These are phyloP conservation scores for Conopomorpha cramerella DNA, from an alignment of 1,140 invertebrate species.

Conservation along the genomic window DNA sequence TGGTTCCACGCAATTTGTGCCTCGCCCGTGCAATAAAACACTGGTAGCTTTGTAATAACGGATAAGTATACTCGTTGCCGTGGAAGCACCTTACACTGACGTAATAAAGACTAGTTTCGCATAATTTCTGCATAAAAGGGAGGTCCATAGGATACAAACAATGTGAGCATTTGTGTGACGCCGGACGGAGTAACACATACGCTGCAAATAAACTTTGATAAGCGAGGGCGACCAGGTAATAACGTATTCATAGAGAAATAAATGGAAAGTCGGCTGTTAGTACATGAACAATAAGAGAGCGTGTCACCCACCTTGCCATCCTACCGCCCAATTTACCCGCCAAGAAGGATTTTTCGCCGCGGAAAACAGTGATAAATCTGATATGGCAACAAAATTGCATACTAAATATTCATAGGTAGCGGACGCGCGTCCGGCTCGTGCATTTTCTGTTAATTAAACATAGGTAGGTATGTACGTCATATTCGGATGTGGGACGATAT, in stretches of 20 bases:
- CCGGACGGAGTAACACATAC: constrained; percentile 57
- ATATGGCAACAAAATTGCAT: constrained; percentile 40
- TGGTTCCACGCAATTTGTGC: constrained; percentile 45
- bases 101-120: too few species aligned
- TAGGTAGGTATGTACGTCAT: too few species aligned
- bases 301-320: constrained; percentile 29
- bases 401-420: constrained; percentile 41
- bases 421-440: constrained; percentile 13
- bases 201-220: constrained; percentile 61
- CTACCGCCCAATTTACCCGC: constrained; percentile 29
- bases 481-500: too few species aligned
- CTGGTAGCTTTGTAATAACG: constrained; percentile 56
- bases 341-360: constrained; percentile 37
- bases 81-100: too few species aligned
- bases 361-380: constrained; percentile 39
- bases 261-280: constrained; percentile 59
- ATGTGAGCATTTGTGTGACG: too few species aligned
- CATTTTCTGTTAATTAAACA: constrained; percentile 31
- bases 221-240: constrained; percentile 58
- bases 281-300: constrained; percentile 54
- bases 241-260: constrained; percentile 62
- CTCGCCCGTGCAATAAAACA: constrained; percentile 56
- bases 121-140: too few species aligned
- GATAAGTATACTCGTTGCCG: too few species aligned
- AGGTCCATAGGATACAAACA: too few species aligned